Evolutionary conservation across 2,888 invertebrate species (phyloP), one percentile per base, ranked within the genome.

Genomic region (Athrips mouffetella): DNA sequence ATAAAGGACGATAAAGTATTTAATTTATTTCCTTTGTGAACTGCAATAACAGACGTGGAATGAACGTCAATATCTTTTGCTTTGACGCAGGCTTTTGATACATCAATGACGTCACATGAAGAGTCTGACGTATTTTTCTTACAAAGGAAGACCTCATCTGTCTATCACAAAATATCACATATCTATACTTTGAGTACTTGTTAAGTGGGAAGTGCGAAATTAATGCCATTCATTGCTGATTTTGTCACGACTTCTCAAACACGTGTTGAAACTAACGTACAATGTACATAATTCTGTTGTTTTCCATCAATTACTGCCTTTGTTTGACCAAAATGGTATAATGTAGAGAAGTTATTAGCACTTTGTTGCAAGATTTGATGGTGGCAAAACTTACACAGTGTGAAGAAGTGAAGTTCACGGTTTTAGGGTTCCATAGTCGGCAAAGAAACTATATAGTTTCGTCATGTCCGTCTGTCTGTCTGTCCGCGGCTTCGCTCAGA

Each of bases 61-160:
- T 35, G 18, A 7, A 16, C 10, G 16, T 18, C 16, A 37, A 20
- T 20, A 18, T 20, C 37, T 18, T 11, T 37, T 20, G 37, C 20
- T 20, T n/a, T 37, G 37, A 37, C 37, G 37, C 37, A 37, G 37
- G 20, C 18, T 20, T 18, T n/a, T 37, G 37, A 20, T 20, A 37
- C 11, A 20, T 8, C 4, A n/a, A n/a, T 37, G 18, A 37, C 37
- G 37, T 37, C 37, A 20, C 21, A 16, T 3, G 21, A 20, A 20
- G 10, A 20, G 3, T 20, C 20, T 37, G 16, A 37, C 37, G 37
- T 37, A 20, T 16, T 7, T 37, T 18, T 18, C 15, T 2, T 11
- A 11, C 15, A 7, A 20, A n/a, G n/a, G 8, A 37, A 18, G 2
- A 8, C 18, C 2, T 18, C 13, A 37, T 10, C n/a, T n/a, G n/a